These are phyloP conservation scores for Athalia rosae DNA, from an alignment of 2,888 invertebrate genomes.

Conservation along the genomic window DNA sequence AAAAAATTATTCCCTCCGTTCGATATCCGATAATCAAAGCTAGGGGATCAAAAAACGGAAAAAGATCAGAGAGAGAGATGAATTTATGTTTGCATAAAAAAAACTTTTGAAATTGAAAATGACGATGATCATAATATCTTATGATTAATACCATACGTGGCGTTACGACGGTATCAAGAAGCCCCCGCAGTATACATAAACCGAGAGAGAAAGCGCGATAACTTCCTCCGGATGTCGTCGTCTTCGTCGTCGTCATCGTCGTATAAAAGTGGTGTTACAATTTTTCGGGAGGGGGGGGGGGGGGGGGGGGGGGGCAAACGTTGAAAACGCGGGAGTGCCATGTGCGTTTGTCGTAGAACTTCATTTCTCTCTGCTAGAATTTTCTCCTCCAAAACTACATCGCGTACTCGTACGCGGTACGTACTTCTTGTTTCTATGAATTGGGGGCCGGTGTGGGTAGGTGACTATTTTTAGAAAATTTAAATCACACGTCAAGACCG, in stretches of 20 bases:
- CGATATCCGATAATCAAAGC: too few relatives aligned
- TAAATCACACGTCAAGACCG: conserved; percentile 34
- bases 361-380: background rate
- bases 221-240: conserved; percentile 62
- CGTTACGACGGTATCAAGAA: background rate
- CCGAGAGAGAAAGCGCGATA: conserved; percentile 53
- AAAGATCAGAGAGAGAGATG: too few relatives aligned
- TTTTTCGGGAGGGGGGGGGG: too few relatives aligned
- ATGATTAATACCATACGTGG: conserved; percentile 11
- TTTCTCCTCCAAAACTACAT: background rate
- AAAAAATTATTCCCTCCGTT: too few relatives aligned
- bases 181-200: background rate
- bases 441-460: background rate
- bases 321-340: conserved; percentile 13
- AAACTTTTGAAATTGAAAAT: background rate
- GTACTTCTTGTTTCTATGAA: conserved; percentile 17
- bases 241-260: background rate
- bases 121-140: background rate
- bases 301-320: background rate
- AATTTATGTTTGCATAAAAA: background rate
- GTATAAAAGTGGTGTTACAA: too few relatives aligned
- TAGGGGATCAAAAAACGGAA: too few relatives aligned
- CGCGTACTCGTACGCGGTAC: background rate
- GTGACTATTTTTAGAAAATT: conserved; percentile 45
- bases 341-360: conserved; percentile 34